A percentile compares a stretch with the other conserved stretches of the same genome.
These are phyloP conservation scores for Etheostoma nigrum DNA, from an alignment of 2,797 vertebrate species.

Conservation along the genomic window DNA sequence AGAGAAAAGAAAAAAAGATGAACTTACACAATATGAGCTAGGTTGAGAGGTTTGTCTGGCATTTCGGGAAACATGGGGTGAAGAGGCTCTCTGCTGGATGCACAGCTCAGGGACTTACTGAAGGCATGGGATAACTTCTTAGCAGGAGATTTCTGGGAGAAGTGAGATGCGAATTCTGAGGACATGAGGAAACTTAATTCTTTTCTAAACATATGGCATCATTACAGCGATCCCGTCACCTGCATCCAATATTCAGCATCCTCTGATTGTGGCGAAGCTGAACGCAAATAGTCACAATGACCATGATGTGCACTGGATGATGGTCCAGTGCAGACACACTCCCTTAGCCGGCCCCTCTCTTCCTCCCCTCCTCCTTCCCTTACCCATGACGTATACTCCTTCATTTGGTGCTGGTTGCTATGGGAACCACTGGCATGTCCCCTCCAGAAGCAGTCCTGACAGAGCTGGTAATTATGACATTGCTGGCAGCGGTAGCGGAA, in stretches of 20 bases:
- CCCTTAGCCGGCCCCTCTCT: slow-evolving; percentile 49
- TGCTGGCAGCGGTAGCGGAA: slow-evolving; percentile 99
- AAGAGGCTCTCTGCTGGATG: slow-evolving; percentile 95
- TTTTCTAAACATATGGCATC: slow-evolving; percentile 1
- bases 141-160: slow-evolving; percentile 96
- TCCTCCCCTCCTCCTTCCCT: slow-evolving; percentile 61
- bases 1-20: slow-evolving; percentile 41
- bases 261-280: slow-evolving; percentile 44
- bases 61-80: slow-evolving; percentile 95
- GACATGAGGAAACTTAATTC: neutral
- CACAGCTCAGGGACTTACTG: slow-evolving; percentile 99
- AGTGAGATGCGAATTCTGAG: slow-evolving; percentile 41
- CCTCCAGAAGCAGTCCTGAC: slow-evolving; percentile 99
- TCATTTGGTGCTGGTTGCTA: slow-evolving; percentile 99
- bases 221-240: slow-evolving; percentile 7
- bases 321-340: slow-evolving; percentile 70
- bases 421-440: slow-evolving; percentile 98
- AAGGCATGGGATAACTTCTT: slow-evolving; percentile 98
- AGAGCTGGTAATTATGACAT: slow-evolving; percentile 99
- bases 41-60: slow-evolving; percentile 96
- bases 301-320: neutral
- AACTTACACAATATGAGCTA: slow-evolving; percentile 98
- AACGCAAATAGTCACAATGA: slow-evolving; percentile 61
- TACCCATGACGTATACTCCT: slow-evolving; percentile 99
- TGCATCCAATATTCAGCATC: slow-evolving; percentile 18